Conservation (phyloP, 1,140 invertebrate genomes). For the Ooceraea biroi region DNA sequence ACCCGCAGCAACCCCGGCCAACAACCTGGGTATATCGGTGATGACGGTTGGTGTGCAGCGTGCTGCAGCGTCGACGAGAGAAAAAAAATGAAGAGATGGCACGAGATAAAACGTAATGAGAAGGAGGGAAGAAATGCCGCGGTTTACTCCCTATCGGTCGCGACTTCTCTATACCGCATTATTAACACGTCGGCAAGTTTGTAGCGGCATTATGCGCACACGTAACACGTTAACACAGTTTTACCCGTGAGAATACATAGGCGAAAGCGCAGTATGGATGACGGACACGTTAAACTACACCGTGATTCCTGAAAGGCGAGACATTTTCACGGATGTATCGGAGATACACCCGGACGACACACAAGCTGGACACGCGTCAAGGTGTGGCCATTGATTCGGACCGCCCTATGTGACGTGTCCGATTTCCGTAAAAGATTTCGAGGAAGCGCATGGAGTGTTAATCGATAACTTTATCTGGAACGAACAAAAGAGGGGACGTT, state of each 20-base stretch:
- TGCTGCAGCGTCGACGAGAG: neutral
- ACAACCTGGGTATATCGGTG: slow-evolving; percentile 1
- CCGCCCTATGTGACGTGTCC: neutral
- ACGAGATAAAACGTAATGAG: slow-evolving; percentile 33
- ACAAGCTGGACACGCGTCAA: slow-evolving; percentile 20
- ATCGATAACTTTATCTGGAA: no score
- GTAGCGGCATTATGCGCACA: slow-evolving; percentile 31
- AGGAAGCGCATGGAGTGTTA: no score
- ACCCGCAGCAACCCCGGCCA: slow-evolving; percentile 21
- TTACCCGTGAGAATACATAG: slow-evolving; percentile 67
- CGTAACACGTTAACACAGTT: slow-evolving; percentile 60
- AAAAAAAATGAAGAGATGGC: neutral
- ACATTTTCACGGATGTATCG: slow-evolving; percentile 31
- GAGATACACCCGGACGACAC: slow-evolving; percentile 44
- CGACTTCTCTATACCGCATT: slow-evolving; percentile 73
- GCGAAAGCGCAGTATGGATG: neutral
- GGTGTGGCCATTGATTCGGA: slow-evolving; percentile 61
- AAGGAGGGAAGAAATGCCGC: slow-evolving; percentile 38
- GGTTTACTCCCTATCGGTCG: slow-evolving; percentile 56
- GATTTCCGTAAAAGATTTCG: no score
- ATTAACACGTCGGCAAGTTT: slow-evolving; percentile 80
- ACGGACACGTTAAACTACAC: slow-evolving; percentile 67
- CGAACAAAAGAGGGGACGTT: no score
- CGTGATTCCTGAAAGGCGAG: slow-evolving; percentile 69
- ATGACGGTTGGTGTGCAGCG: neutral